These are phyloP conservation scores for Lycodopsis pacificus DNA, from an alignment of 2,797 vertebrate genomes.

Conservation along the genomic window DNA sequence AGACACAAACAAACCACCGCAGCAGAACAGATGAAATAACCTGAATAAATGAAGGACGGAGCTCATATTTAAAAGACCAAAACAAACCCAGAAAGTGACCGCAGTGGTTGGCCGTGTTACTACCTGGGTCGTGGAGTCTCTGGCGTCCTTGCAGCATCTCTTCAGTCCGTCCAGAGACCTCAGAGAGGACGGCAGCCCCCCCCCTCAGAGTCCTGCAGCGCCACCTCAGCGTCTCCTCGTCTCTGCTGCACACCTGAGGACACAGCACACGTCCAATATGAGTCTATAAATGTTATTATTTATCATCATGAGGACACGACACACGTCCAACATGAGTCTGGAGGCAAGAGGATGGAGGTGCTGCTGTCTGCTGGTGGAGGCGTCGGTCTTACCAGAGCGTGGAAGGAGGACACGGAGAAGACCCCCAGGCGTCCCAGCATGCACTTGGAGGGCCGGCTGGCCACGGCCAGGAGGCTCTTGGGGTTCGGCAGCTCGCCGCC, in stretches of 20 bases:
- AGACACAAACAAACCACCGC: background rate
- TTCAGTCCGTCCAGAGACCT: constrained; percentile 89
- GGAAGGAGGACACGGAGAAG: constrained; percentile 95
- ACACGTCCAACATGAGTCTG: background rate
- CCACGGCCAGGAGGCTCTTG: constrained; percentile 91
- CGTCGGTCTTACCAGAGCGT: constrained; percentile 89
- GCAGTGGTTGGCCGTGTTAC: background rate
- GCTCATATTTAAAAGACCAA: too few relatives aligned
- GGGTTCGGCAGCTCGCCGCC: constrained; percentile 94
- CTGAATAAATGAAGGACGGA: background rate
- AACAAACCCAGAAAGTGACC: too few relatives aligned
- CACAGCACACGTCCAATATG: background rate
- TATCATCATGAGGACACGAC: background rate
- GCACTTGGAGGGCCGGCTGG: constrained; percentile 91
- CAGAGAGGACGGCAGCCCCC: constrained; percentile 89
- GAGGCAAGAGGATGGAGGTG: too few relatives aligned
- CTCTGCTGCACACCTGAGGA: constrained; percentile 91
- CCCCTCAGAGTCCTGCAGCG: constrained; percentile 84
- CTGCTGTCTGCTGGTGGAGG: background rate
- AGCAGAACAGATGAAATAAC: too few relatives aligned
- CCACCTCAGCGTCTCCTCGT: constrained; percentile 86
- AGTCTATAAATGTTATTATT: background rate
- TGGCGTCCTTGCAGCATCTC: constrained; percentile 83
- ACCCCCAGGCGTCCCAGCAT: constrained; percentile 90
- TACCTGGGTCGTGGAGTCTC: constrained; percentile 88